Conservation (phyloP, 2,113 vertebrate species). For the Neogobius melanostomus region DNA sequence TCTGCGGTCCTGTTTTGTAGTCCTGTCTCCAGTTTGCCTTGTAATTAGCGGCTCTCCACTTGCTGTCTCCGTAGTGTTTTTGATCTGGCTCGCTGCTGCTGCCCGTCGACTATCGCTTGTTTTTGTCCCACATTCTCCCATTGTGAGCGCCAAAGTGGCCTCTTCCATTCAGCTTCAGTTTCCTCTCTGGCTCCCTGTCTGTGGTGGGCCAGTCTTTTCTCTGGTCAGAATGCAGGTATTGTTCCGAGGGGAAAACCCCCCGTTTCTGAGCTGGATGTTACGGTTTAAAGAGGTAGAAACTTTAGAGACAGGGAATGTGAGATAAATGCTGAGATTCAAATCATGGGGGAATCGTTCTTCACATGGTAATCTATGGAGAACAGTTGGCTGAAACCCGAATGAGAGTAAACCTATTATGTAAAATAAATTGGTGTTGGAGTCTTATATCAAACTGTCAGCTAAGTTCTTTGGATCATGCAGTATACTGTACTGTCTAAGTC, state of each 20-base stretch:
- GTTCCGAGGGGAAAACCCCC: conserved; percentile 32
- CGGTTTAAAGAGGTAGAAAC: conserved; percentile 19
- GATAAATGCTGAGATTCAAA: background rate
- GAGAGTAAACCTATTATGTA: background rate
- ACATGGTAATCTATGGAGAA: background rate
- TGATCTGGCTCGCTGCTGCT: conserved; percentile 13
- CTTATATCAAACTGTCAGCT: too few relatives aligned
- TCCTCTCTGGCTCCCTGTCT: conserved; percentile 14
- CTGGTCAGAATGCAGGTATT: conserved; percentile 44
- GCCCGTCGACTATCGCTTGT: conserved; percentile 23
- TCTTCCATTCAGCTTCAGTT: conserved; percentile 29
- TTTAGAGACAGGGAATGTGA: conserved; percentile 6
- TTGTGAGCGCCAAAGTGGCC: conserved; percentile 31
- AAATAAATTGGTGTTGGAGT: too few relatives aligned
- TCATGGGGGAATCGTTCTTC: background rate
- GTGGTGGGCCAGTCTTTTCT: conserved; percentile 3
- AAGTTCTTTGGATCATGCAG: too few relatives aligned
- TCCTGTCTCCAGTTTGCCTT: too few relatives aligned
- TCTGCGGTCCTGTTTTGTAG: too few relatives aligned
- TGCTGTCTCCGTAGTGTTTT: background rate
- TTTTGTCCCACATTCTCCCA: conserved; percentile 23
- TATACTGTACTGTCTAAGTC: too few relatives aligned
- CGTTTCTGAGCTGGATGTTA: background rate
- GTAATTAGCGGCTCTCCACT: background rate
- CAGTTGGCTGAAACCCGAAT: background rate